These are phyloP conservation scores for Caenorhabditis brenneri DNA, from an alignment of 1,140 invertebrate species.

Conservation along the genomic window DNA sequence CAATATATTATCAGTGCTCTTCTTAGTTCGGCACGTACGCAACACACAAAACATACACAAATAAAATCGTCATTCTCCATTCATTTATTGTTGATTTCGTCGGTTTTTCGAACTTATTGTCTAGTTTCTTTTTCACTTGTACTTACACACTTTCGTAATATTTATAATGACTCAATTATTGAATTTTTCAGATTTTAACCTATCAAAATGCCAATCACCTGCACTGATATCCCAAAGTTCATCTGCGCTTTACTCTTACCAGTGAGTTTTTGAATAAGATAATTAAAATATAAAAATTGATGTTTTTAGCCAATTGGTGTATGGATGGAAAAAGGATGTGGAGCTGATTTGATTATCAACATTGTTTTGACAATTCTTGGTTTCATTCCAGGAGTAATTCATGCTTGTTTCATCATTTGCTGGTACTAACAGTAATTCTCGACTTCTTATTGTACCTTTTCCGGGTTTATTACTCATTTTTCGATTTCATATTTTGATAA, in stretches of 20 bases:
- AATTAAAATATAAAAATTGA: neutral
- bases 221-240: slow-evolving; percentile 44
- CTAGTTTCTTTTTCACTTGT: neutral
- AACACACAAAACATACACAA: neutral
- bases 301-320: slow-evolving; percentile 56
- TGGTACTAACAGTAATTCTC: slow-evolving; percentile 48
- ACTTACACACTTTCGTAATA: neutral
- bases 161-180: neutral
- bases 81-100: neutral
- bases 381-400: slow-evolving; percentile 58
- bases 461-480: neutral
- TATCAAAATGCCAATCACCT: slow-evolving; percentile 20
- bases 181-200: neutral
- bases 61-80: neutral
- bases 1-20: neutral
- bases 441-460: neutral
- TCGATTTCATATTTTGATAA: neutral
- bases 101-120: no score
- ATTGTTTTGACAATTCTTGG: slow-evolving; percentile 56
- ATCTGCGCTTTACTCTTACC: slow-evolving; percentile 28
- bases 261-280: neutral
- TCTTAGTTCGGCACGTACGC: neutral
- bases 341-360: slow-evolving; percentile 56
- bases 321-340: slow-evolving; percentile 54
- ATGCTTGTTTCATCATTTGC: slow-evolving; percentile 58